A percentile compares a stretch with the other conserved stretches of the same genome.
Conservation (phyloP, 1,140 invertebrate species). For the Rhizoglyphus robini region DNA sequence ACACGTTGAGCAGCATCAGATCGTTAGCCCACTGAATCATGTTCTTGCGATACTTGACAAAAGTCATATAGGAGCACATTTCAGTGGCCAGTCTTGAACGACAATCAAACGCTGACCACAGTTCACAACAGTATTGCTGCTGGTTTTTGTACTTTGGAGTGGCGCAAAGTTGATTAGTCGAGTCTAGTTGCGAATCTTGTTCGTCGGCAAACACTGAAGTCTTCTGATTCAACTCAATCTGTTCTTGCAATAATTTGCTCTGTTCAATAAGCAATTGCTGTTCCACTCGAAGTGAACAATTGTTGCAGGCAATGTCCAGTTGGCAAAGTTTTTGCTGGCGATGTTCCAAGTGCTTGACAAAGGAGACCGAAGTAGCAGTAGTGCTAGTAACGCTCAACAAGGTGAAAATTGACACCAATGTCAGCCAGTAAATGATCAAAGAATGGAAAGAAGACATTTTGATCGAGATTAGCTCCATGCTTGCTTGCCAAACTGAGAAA, state of each 20-base stretch:
- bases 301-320: neutral
- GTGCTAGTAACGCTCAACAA: neutral
- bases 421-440: too few relatives aligned
- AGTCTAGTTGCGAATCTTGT: neutral
- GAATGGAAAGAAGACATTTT: too few relatives aligned
- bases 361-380: neutral
- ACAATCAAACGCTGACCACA: slow-evolving; percentile 12
- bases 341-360: neutral
- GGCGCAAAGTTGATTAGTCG: neutral
- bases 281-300: neutral
- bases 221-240: neutral
- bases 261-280: neutral
- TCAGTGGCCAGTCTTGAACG: neutral
- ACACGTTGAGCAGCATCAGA: neutral
- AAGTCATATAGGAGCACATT: neutral
- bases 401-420: too few relatives aligned
- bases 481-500: too few relatives aligned
- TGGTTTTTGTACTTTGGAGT: neutral
- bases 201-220: neutral
- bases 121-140: slow-evolving; percentile 2
- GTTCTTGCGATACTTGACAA: neutral
- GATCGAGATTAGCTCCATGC: too few relatives aligned
- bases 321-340: neutral
- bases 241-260: neutral
- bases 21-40: neutral